phyloP scores from a whole-genome alignment of 2,888 invertebrate species.

The Drosophila fulvimacula region DNA sequence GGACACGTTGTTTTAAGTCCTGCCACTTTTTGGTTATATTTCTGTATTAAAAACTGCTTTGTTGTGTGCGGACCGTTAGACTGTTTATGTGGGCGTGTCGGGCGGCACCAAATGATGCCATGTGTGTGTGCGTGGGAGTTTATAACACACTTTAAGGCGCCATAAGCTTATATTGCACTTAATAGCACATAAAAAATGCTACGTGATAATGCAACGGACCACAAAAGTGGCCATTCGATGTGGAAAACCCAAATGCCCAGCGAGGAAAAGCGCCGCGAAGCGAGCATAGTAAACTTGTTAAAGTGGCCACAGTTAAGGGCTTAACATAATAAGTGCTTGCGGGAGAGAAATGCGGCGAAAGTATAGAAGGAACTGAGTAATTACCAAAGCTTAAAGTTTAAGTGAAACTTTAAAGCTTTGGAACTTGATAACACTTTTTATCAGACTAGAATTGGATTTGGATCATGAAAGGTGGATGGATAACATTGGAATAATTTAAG shows the following conservation, averaged over 20 bases:
- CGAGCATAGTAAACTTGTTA: constrained; percentile 18
- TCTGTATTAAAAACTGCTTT: constrained; percentile 59
- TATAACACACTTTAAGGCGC: constrained; percentile 75
- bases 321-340: constrained; percentile 18
- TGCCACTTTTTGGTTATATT: constrained; percentile 53
- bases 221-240: constrained; percentile 68
- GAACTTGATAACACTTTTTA: background rate
- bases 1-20: constrained; percentile 21
- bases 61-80: constrained; percentile 47
- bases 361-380: background rate
- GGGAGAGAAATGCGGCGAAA: too few relatives aligned
- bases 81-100: constrained; percentile 36
- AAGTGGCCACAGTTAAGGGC: constrained; percentile 35
- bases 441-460: background rate
- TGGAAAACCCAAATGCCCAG: constrained; percentile 29
- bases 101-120: constrained; percentile 19
- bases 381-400: constrained; percentile 1
- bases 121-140: constrained; percentile 37
- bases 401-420: background rate
- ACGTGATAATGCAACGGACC: constrained; percentile 80
- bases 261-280: constrained; percentile 15
- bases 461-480: too few relatives aligned
- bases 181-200: constrained; percentile 76
- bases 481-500: too few relatives aligned
- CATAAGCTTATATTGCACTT: constrained; percentile 78